phyloP scores from a whole-genome alignment of 2,113 vertebrate genomes.

The Andinoacara biseriatus region DNA sequence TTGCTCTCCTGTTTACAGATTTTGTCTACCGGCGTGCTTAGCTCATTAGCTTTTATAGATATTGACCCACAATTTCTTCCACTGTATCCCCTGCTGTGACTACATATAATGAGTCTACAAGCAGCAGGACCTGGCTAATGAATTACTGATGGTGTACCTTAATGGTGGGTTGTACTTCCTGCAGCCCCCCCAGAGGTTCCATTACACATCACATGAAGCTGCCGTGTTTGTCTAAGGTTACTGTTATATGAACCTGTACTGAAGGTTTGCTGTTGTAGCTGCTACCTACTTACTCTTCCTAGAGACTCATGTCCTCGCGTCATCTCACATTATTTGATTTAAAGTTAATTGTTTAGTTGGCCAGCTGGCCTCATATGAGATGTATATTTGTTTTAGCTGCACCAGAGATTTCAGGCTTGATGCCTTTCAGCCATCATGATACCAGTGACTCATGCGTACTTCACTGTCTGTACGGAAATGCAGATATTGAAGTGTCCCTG shows the following conservation, averaged over 20 bases:
- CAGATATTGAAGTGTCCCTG: conserved; percentile 15
- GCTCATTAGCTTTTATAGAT: conserved; percentile 48
- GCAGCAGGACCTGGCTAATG: conserved; percentile 49
- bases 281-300: neutral
- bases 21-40: conserved; percentile 44
- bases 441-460: neutral
- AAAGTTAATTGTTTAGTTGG: conserved; percentile 26
- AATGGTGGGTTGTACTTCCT: conserved; percentile 18
- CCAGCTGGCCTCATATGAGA: conserved; percentile 10
- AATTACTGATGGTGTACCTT: conserved; percentile 37
- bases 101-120: conserved; percentile 40
- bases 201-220: conserved; percentile 7
- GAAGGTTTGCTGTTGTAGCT: conserved; percentile 3
- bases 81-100: conserved; percentile 21
- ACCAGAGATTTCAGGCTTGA: neutral
- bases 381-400: conserved; percentile 20
- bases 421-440: conserved; percentile 5
- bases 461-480: conserved; percentile 12
- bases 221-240: conserved; percentile 19
- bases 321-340: conserved; percentile 7
- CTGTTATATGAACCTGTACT: neutral
- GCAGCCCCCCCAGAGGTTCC: conserved; percentile 21
- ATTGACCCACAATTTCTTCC: conserved; percentile 32
- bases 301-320: conserved; percentile 12
- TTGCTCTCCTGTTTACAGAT: conserved; percentile 25